Conservation (phyloP, 2,797 vertebrate species). For the Sebastes cheni region DNA sequence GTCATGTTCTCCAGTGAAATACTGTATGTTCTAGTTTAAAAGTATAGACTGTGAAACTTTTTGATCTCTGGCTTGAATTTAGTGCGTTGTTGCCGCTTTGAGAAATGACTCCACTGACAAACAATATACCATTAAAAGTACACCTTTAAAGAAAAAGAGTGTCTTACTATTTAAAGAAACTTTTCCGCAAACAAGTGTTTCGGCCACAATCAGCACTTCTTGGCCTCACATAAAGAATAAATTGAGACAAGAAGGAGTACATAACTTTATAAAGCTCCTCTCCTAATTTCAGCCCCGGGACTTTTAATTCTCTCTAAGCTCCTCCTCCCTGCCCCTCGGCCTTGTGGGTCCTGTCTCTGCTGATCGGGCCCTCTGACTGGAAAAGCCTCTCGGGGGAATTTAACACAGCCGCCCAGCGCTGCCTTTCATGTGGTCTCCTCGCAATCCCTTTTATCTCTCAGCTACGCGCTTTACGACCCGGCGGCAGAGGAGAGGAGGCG, state of each 20-base stretch:
- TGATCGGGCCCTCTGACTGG: constrained; percentile 74
- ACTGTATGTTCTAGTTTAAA: constrained; percentile 57
- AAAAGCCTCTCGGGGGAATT: constrained; percentile 82
- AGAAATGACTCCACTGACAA: constrained; percentile 26
- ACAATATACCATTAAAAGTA: background rate
- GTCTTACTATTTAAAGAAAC: background rate
- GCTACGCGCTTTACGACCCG: constrained; percentile 74
- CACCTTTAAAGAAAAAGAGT: background rate
- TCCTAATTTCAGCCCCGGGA: constrained; percentile 56
- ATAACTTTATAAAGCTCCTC: constrained; percentile 50
- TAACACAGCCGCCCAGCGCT: constrained; percentile 73
- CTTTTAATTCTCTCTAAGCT: constrained; percentile 56
- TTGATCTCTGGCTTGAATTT: constrained; percentile 42
- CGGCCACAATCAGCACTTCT: background rate
- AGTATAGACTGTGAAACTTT: constrained; percentile 51
- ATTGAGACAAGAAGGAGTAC: constrained; percentile 30
- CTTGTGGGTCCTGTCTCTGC: constrained; percentile 71
- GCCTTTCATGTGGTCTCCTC: constrained; percentile 81
- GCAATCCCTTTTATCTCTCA: constrained; percentile 81
- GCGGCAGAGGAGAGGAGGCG: constrained; percentile 60
- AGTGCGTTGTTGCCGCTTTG: background rate
- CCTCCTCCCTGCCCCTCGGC: constrained; percentile 74
- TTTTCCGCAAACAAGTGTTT: background rate
- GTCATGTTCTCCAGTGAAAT: constrained; percentile 72
- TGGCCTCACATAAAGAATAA: background rate